Evolutionary conservation across 2,888 invertebrate genomes (phyloP).

Genomic region (Trichogramma dendrolimi): DNA sequence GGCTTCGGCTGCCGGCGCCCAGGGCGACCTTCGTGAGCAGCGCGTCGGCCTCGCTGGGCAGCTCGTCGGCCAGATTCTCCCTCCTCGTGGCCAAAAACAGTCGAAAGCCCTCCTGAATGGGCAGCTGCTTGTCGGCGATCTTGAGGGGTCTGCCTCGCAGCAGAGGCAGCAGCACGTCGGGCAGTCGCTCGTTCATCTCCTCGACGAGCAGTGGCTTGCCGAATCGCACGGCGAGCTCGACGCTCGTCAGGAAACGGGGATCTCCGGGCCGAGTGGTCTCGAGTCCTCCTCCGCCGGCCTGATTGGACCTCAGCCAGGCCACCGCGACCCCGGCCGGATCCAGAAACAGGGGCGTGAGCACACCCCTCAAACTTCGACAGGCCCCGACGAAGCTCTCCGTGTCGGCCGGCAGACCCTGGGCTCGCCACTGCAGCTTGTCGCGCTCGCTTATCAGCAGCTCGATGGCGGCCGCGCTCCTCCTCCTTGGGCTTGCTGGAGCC

Average conservation of each 20-base stretch:
- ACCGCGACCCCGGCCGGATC: slow-evolving; percentile 85
- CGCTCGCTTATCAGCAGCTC: slow-evolving; percentile 57
- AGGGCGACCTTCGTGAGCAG: slow-evolving; percentile 42
- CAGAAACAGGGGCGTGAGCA: slow-evolving; percentile 73
- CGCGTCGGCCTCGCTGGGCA: slow-evolving; percentile 50
- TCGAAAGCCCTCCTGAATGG: slow-evolving; percentile 42
- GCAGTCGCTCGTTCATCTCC: slow-evolving; percentile 42
- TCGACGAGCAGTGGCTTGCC: slow-evolving; percentile 47
- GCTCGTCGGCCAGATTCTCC: slow-evolving; percentile 81
- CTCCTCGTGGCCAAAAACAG: slow-evolving; percentile 63
- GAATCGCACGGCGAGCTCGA: slow-evolving; percentile 71
- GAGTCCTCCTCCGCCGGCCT: slow-evolving; percentile 60
- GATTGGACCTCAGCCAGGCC: slow-evolving; percentile 73
- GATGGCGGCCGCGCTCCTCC: slow-evolving; percentile 35
- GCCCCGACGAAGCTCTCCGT: slow-evolving; percentile 47
- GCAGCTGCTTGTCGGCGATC: slow-evolving; percentile 43
- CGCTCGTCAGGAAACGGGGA: slow-evolving; percentile 66
- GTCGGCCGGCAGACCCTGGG: slow-evolving; percentile 74
- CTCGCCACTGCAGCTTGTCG: slow-evolving; percentile 80
- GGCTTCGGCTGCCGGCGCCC: slow-evolving; percentile 43
- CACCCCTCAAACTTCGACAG: slow-evolving; percentile 51
- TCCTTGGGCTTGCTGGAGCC: slow-evolving; percentile 35
- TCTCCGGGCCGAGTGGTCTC: slow-evolving; percentile 78
- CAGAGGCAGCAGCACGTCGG: slow-evolving; percentile 43
- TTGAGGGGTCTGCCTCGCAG: slow-evolving; percentile 40